Conservation (phyloP, 2,797 vertebrate species). For the Alca torda region DNA sequence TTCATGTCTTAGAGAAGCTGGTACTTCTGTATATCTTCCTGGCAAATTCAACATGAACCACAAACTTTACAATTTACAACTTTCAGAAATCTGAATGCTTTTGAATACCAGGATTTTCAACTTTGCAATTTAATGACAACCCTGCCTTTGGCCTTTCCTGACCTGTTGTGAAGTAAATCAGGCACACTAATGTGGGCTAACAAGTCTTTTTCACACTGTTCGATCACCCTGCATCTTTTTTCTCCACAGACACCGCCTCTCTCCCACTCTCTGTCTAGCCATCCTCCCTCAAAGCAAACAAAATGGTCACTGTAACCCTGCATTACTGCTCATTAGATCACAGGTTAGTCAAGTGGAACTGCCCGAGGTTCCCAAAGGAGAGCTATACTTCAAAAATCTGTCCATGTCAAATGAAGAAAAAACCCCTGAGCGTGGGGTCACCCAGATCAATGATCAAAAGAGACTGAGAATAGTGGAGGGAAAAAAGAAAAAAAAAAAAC, state of each 20-base stretch:
- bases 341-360: conserved; percentile 86
- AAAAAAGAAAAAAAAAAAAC: not conserved
- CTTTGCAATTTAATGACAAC: conserved; percentile 72
- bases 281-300: conserved; percentile 76
- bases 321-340: conserved; percentile 82
- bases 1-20: conserved; percentile 30
- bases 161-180: conserved; percentile 79
- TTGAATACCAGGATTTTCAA: conserved; percentile 74
- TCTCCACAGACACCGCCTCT: conserved; percentile 67
- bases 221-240: conserved; percentile 72
- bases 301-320: conserved; percentile 78
- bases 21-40: not conserved
- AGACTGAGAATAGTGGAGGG: conserved; percentile 64
- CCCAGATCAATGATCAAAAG: conserved; percentile 95
- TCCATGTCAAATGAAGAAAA: conserved; percentile 90
- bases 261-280: conserved; percentile 74
- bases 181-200: conserved; percentile 79
- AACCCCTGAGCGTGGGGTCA: conserved; percentile 85
- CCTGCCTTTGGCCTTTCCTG: conserved; percentile 73
- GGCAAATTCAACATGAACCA: conserved; percentile 57
- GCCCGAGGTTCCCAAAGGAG: conserved; percentile 81
- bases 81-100: conserved; percentile 68
- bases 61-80: conserved; percentile 66
- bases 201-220: conserved; percentile 78
- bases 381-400: conserved; percentile 82